Base-by-base conservation (phyloP, 2,888 invertebrate genomes). In the Phaedon cochleariae region DNA sequence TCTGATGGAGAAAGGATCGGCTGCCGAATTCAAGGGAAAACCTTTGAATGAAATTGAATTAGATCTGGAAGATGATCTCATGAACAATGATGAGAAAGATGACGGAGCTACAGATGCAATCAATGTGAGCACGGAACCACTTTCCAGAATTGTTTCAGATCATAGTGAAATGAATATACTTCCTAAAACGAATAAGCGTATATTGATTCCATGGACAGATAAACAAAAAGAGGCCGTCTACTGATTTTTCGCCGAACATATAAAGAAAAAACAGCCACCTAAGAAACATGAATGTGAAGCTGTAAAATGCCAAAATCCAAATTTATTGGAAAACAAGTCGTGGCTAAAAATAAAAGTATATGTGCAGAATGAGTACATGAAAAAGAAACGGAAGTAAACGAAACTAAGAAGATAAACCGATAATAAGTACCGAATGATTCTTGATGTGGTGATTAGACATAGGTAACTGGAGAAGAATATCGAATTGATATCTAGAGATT, bases 331-430 rank as follows among this genome's bases (percentile, higher is more conserved):
- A 3, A 72, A 71, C 37, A 69, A 68, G 64, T 29, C 59, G 20
- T 71, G 70, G 70, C 22, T 57, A 18, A 70, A 70, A 64, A 72
- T 72, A 1, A 72, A 72, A 55, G 66, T 65, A 2, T 70, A 62
- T 55, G 53, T 71, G 10, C 69, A 68, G 57, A 69, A 71, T 58
- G 20, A 22, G 20, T 69, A 69, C 41, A 34, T 18, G 17, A 31
- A 31, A 48, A 34, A 31, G 15, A 46, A 29, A 49, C 17, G 26
- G n/a, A 20, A 49, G 15, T 20, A 46, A 41, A 4, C 18, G 46
- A n/a, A 15, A 26, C 26, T 26, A 26, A 26, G 3, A 26, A 5
- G 4, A 26, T 26, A 26, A 5, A 26, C 26, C 26, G 26, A 26
- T n/a, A n/a, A n/a, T 26, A 26, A 26, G 26, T 26, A 26, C 26